Evolutionary conservation across 2,888 invertebrate species (phyloP).

Genomic region (Catocala sponsa): DNA sequence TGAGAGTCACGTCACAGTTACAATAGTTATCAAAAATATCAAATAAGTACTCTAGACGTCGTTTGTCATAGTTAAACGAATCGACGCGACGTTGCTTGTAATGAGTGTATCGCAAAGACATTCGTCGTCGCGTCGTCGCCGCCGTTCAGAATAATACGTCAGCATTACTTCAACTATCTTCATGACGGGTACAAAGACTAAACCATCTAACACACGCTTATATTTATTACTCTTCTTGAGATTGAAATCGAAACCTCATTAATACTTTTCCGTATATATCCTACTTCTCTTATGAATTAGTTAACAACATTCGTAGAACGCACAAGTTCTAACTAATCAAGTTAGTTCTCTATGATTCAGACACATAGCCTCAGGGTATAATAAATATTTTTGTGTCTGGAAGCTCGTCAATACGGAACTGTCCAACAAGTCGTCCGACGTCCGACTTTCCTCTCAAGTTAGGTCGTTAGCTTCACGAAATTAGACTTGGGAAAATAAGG

Average conservation of each 20-base stretch:
- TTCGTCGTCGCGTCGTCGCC: too few relatives aligned
- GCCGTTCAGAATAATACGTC: too few relatives aligned
- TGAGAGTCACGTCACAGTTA: too few relatives aligned
- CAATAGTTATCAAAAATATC: too few relatives aligned
- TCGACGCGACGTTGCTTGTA: too few relatives aligned
- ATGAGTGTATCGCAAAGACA: too few relatives aligned
- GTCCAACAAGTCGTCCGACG: constrained; percentile 1
- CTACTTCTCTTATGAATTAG: neutral
- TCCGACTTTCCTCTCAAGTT: constrained; percentile 8
- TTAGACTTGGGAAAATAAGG: constrained; percentile 1
- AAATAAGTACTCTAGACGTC: too few relatives aligned
- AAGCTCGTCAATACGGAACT: constrained; percentile 17
- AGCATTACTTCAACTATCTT: too few relatives aligned
- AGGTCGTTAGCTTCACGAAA: constrained; percentile 3
- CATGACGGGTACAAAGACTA: too few relatives aligned
- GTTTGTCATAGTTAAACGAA: too few relatives aligned
- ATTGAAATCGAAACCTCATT: neutral
- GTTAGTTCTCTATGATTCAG: constrained; percentile 2
- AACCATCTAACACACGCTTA: too few relatives aligned
- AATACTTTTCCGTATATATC: neutral
- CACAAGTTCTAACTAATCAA: neutral
- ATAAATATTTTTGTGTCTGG: constrained; percentile 22
- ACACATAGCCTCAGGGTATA: constrained; percentile 5
- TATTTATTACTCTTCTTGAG: neutral
- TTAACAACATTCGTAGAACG: neutral